A percentile compares a stretch with the other conserved stretches of the same genome.
Evolutionary conservation across 2,888 invertebrate genomes (phyloP).

Genomic region (Diaprepes abbreviatus): DNA sequence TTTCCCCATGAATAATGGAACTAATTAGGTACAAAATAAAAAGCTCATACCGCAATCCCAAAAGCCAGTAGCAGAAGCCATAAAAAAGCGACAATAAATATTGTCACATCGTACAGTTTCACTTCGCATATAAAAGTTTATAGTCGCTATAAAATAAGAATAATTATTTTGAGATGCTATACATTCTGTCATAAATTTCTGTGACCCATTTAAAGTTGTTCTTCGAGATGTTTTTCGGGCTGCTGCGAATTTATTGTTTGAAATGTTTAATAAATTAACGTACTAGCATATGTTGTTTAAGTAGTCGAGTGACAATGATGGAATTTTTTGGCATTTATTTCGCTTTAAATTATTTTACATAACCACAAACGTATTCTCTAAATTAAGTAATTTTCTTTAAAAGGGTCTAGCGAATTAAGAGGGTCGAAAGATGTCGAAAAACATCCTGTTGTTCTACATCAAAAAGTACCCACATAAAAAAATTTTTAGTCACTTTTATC

Average conservation of each 20-base stretch:
- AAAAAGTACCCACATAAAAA: too few species aligned
- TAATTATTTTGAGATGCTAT: slow-evolving; percentile 43
- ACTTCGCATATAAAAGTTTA: slow-evolving; percentile 44
- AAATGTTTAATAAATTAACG: slow-evolving; percentile 20
- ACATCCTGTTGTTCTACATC: too few species aligned
- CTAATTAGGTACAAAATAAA: slow-evolving; percentile 16
- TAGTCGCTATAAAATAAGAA: slow-evolving; percentile 44
- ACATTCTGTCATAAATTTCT: slow-evolving; percentile 41
- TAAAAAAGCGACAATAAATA: slow-evolving; percentile 40
- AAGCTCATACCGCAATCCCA: not conserved
- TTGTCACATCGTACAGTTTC: slow-evolving; percentile 40
- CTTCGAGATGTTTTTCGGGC: slow-evolving; percentile 34
- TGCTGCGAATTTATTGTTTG: slow-evolving; percentile 14
- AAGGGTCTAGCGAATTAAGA: too few species aligned
- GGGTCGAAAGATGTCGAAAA: too few species aligned
- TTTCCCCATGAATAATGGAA: too few species aligned
- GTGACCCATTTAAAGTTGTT: slow-evolving; percentile 41
- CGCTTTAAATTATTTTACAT: slow-evolving; percentile 1
- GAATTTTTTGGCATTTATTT: slow-evolving; percentile 10
- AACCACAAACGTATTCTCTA: too few species aligned
- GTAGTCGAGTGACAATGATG: not conserved
- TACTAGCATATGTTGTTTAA: not conserved
- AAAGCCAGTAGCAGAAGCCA: slow-evolving; percentile 24
- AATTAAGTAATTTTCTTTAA: too few species aligned
- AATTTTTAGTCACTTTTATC: too few species aligned